A percentile compares a stretch with the other conserved stretches of the same genome.
Conservation (phyloP, 1,140 invertebrate species). For the Thrips palmi region DNA sequence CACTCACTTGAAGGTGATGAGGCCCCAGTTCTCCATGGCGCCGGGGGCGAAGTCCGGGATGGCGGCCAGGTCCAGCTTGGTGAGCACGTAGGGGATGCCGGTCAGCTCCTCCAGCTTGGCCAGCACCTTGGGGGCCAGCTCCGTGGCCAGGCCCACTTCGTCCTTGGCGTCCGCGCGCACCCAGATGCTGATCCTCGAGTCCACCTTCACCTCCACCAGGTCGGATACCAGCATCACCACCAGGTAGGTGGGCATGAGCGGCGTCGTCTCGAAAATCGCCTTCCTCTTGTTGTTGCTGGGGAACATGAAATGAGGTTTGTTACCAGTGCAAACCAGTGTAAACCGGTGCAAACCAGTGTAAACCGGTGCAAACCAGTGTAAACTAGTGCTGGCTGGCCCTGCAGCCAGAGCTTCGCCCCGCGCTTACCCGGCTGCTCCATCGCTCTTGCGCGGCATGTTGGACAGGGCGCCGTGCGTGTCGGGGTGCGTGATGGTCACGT, state of each 20-base stretch:
- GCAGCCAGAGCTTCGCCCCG: too few relatives aligned
- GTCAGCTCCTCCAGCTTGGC: not conserved
- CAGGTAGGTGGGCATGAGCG: slow-evolving; percentile 60
- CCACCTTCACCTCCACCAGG: slow-evolving; percentile 26
- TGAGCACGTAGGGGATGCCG: slow-evolving; percentile 5
- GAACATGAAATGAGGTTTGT: too few relatives aligned
- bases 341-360: too few relatives aligned
- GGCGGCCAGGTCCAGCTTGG: slow-evolving; percentile 39
- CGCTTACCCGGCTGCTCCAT: too few relatives aligned
- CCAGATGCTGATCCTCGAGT: slow-evolving; percentile 41
- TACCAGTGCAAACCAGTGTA: too few relatives aligned
- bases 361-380: too few relatives aligned
- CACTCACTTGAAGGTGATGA: slow-evolving; percentile 44
- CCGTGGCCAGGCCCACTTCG: not conserved
- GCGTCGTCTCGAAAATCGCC: slow-evolving; percentile 42
- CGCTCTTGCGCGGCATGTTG: slow-evolving; percentile 19
- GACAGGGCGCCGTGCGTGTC: slow-evolving; percentile 11
- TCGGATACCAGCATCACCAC: slow-evolving; percentile 51
- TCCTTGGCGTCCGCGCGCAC: slow-evolving; percentile 41
- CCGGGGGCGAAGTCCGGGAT: slow-evolving; percentile 52
- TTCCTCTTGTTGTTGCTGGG: too few relatives aligned
- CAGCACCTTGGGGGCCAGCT: too few relatives aligned
- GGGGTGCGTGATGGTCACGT: slow-evolving; percentile 13
- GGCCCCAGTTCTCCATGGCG: slow-evolving; percentile 43
- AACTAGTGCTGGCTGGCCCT: too few relatives aligned